A percentile compares a stretch with the other conserved stretches of the same genome.
These are phyloP conservation scores for Halocynthia aurantium DNA, from an alignment of 23 tunicate species.

Conservation along the genomic window DNA sequence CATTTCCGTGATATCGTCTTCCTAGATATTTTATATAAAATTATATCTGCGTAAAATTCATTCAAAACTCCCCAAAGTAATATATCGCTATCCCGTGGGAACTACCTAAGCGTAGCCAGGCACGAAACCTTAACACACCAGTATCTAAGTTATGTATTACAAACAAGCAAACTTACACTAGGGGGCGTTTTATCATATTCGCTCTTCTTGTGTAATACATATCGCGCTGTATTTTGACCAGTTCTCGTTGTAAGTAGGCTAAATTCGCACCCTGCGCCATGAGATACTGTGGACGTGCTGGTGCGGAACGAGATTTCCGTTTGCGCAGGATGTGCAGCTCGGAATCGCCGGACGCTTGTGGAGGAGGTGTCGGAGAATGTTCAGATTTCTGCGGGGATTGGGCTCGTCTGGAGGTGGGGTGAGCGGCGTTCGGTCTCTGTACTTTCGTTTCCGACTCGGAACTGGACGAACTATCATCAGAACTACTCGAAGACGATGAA, in stretches of 20 bases:
- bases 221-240: constrained; percentile 47
- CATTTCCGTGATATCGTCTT: too few relatives aligned
- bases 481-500: background rate
- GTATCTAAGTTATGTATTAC: too few relatives aligned
- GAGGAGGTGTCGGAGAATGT: background rate
- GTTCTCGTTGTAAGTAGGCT: constrained; percentile 55
- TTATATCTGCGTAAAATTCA: too few relatives aligned
- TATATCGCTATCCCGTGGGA: too few relatives aligned
- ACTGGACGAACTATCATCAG: background rate
- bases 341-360: constrained; percentile 17
- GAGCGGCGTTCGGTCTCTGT: constrained; percentile 3
- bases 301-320: constrained; percentile 66
- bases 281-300: constrained; percentile 48
- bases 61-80: too few relatives aligned
- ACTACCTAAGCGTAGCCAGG: too few relatives aligned
- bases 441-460: background rate
- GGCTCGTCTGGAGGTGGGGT: constrained; percentile 7
- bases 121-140: too few relatives aligned
- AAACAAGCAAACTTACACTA: constrained; percentile 30
- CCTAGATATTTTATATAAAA: too few relatives aligned
- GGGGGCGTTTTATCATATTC: constrained; percentile 44
- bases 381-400: constrained; percentile 15
- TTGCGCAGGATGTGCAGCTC: constrained; percentile 14
- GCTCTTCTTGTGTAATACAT: constrained; percentile 36
- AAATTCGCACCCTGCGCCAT: constrained; percentile 65